These are phyloP conservation scores for Lithophane socia DNA, from an alignment of 2,888 invertebrate species.

Conservation along the genomic window DNA sequence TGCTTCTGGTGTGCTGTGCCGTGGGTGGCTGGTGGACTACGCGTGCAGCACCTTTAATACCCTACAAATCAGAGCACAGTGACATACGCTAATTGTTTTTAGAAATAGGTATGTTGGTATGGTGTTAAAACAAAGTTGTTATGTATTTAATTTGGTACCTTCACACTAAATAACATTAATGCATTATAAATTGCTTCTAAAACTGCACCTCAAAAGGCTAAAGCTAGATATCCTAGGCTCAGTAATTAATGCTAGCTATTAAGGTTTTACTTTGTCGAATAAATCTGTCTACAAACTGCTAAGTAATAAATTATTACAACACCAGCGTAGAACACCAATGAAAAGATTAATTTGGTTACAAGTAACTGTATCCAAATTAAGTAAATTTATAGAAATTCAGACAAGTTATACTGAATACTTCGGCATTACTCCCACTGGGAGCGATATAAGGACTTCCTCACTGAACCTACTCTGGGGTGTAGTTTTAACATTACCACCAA, in stretches of 20 bases:
- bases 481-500: slow-evolving; percentile 50
- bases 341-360: not conserved
- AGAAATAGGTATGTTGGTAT: not conserved
- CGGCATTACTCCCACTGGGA: slow-evolving; percentile 34
- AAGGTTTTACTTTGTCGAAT: slow-evolving; percentile 23
- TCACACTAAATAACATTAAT: slow-evolving; percentile 28
- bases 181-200: slow-evolving; percentile 39
- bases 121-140: not conserved
- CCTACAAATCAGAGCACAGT: not conserved
- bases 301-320: slow-evolving; percentile 13
- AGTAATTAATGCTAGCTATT: slow-evolving; percentile 18
- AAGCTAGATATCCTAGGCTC: slow-evolving; percentile 10
- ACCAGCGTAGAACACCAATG: not conserved
- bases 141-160: not conserved
- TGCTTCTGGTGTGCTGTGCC: too few relatives aligned
- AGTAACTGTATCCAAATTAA: not conserved
- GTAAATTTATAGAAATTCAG: not conserved
- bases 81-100: not conserved
- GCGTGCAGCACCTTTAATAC: too few relatives aligned
- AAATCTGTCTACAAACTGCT: slow-evolving; percentile 20
- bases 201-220: slow-evolving; percentile 9
- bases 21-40: too few relatives aligned
- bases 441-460: slow-evolving; percentile 42
- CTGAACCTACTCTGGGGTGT: slow-evolving; percentile 35
- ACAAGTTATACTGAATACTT: slow-evolving; percentile 4